Evolutionary conservation across 1,140 invertebrate genomes (phyloP), one percentile per base, ranked within the genome.

Genomic region (Palaemon carinicauda): DNA sequence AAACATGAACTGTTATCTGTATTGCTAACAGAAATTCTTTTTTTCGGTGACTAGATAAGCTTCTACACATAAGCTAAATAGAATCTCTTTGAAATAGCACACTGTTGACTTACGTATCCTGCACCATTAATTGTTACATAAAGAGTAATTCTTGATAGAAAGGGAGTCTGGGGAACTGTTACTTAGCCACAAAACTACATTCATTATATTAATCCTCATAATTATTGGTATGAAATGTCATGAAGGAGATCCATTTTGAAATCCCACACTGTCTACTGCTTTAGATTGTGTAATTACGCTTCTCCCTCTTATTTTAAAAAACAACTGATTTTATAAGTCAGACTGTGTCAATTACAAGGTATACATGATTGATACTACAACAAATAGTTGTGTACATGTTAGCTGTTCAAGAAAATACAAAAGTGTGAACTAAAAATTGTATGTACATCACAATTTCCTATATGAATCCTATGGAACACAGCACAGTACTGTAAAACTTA

Each of bases 271-370:
- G 73, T 69, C 84, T 86, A 86, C 84, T 27, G 29, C 65, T 80
- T 80, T 86, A 73, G 84, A 86, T 86, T 86, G 84, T 86, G 84
- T 86, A 86, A 86, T 86, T 86, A 86, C 84, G 84, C 84, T 86
- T 86, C 84, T 86, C 84, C 84, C 84, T 86, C 84, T 86, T 71
- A 73, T 71, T 27, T 74, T 74, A 82, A 51, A n/a, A 73, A 82
- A 69, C 27, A 50, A 82, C 73, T 27, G 27, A 24, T 29, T 71
- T 52, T n/a, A 17, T 41, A 29, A 31, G 74, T 74, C 71, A 19
- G 69, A 82, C 33, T 53, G 69, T 29, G 27, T 74, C 80, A 31
- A 41, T 74, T 33, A 31, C 24, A 74, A 74, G 56, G 69, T 74
- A 82, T 71, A 82, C 80, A 74, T 41, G 65, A 82, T 53, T 73